phyloP scores from a whole-genome alignment of 2,113 vertebrate species.

The Ameiurus melas region DNA sequence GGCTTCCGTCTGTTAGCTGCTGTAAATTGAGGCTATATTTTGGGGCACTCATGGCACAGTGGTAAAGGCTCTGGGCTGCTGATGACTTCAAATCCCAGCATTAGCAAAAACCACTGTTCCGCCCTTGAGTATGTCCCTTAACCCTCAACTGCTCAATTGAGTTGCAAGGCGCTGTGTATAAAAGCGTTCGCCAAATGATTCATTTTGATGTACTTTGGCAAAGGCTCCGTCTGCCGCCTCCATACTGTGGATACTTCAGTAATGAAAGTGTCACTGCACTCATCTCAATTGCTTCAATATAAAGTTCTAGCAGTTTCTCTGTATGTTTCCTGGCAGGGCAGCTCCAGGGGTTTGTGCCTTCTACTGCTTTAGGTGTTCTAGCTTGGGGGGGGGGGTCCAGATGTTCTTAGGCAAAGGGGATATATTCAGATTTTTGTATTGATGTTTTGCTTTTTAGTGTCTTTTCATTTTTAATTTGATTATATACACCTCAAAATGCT shows the following conservation, averaged over 20 bases:
- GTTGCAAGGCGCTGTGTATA: conserved; percentile 18
- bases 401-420: background rate
- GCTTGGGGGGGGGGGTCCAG: conserved; percentile 15
- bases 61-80: background rate
- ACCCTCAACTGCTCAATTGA: background rate
- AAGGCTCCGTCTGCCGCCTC: background rate
- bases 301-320: conserved; percentile 19
- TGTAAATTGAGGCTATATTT: conserved; percentile 2
- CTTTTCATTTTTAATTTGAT: conserved; percentile 23
- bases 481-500: background rate
- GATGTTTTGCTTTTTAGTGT: conserved; percentile 24
- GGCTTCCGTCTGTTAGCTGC: background rate
- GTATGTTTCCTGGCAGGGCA: conserved; percentile 1
- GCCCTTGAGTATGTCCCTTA: background rate
- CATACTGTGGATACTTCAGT: background rate
- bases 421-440: conserved; percentile 3
- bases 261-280: conserved; percentile 25
- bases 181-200: background rate
- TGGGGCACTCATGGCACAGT: background rate
- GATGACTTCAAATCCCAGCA: background rate
- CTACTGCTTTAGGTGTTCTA: conserved; percentile 38
- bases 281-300: background rate
- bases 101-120: background rate
- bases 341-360: conserved; percentile 72
- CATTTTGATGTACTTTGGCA: background rate